Evolutionary conservation across 2,888 invertebrate species (phyloP).

Genomic region (Oscheius myriophilus): DNA sequence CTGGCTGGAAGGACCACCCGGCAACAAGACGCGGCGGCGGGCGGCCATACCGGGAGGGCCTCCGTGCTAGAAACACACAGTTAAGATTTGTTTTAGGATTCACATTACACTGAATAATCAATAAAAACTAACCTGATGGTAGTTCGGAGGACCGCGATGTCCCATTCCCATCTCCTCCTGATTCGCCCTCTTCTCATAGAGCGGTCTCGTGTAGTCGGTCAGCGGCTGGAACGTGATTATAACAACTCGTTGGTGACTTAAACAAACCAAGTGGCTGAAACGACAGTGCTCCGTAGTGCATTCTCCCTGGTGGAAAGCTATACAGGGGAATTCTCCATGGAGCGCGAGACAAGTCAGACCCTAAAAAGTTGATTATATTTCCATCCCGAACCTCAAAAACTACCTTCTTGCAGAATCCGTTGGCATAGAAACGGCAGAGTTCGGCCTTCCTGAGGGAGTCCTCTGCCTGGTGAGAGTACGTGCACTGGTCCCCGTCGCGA

Average conservation of each 20-base stretch:
- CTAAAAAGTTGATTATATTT: constrained; percentile 21
- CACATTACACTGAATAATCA: neutral
- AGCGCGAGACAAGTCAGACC: constrained; percentile 59
- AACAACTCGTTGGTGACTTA: neutral
- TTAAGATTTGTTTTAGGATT: neutral
- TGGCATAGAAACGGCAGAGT: constrained; percentile 68
- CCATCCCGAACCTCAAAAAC: neutral
- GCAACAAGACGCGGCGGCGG: constrained; percentile 61
- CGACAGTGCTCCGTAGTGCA: constrained; percentile 65
- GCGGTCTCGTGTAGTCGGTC: constrained; percentile 64
- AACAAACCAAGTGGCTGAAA: constrained; percentile 60
- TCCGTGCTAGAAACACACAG: constrained; percentile 15
- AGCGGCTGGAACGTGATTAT: constrained; percentile 46
- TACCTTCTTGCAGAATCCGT: constrained; percentile 68
- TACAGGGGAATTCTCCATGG: constrained; percentile 70
- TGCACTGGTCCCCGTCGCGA: constrained; percentile 68
- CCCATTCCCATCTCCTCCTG: constrained; percentile 36
- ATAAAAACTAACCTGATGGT: neutral
- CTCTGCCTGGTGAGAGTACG: constrained; percentile 67
- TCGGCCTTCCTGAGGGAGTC: constrained; percentile 65
- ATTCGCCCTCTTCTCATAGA: constrained; percentile 62
- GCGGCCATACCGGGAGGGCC: constrained; percentile 19
- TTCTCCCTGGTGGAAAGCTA: constrained; percentile 65
- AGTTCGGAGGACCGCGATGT: constrained; percentile 19
- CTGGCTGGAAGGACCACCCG: constrained; percentile 39